Evolutionary conservation across 2,113 vertebrate genomes (phyloP).

Genomic region (Crotalus helleri): DNA sequence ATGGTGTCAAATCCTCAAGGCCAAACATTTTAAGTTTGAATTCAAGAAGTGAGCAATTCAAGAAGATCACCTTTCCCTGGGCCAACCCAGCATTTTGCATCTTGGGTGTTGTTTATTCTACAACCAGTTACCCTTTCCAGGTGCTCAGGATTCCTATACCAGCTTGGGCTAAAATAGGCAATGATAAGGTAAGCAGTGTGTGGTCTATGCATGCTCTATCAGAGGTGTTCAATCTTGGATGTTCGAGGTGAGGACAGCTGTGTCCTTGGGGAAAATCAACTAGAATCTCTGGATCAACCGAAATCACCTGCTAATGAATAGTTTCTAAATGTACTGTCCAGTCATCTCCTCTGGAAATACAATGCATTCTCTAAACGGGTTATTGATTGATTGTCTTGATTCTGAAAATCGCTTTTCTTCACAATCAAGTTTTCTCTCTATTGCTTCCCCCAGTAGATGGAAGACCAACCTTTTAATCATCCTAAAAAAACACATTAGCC

Average conservation of each 20-base stretch:
- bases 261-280: neutral
- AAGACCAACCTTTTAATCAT: neutral
- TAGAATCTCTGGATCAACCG: neutral
- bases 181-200: constrained; percentile 7
- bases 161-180: constrained; percentile 13
- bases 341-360: neutral
- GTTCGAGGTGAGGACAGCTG: neutral
- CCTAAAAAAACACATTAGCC: neutral
- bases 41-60: neutral
- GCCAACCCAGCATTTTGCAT: neutral
- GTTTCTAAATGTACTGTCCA: neutral
- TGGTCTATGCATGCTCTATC: neutral
- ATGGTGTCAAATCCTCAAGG: neutral
- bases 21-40: constrained; percentile 18
- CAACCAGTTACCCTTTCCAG: constrained; percentile 20
- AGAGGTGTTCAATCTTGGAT: neutral
- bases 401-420: neutral
- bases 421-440: neutral
- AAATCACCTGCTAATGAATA: neutral
- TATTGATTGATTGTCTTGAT: neutral
- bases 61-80: neutral
- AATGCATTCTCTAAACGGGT: neutral
- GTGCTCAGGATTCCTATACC: constrained; percentile 9
- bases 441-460: neutral
- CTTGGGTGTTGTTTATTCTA: neutral